Base-by-base conservation (phyloP, 2,888 invertebrate species). In the Chloroclystis v-ata region DNA sequence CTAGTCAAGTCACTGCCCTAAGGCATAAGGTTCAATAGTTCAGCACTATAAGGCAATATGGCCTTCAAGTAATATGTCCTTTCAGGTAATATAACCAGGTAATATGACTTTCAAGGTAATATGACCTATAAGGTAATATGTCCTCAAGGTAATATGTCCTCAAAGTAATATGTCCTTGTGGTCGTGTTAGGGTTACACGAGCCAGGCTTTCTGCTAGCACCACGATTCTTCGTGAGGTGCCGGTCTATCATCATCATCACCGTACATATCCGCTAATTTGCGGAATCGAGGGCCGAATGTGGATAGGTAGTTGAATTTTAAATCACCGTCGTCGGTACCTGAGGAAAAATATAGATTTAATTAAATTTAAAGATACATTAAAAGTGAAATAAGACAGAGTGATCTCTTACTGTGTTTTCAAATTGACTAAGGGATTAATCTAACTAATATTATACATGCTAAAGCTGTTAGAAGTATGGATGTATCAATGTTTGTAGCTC, bases 251-350 rank as follows among this genome's bases (percentile, higher is more conserved):
- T 95, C 95, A 62, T 95, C 95, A 71, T 96, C 96, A n/a, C 96
- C 96, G 70, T 97, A 97, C 96, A 97, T 96, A 69, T 97, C 96
- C 38, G 97, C 97, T 59, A 97, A 83, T 68, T 97, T 97, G 62
- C 96, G 92, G 91, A 98, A 98, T 56, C 97, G 91, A n/a, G 97
- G 97, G 37, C 98, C 98, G 82, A 97, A 98, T 75, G 95, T 95
- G 33, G 96, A 95, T 63, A 98, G 87, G 75, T 97, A 97, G 83
- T 97, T 97, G 87, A 97, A 98, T 77, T 96, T 96, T 63, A 96
- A 90, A 83, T 97, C 97, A 52, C 95, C 96, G 69, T 97, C 97
- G 75, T 96, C 96, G 52, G 95, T 95, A 70, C 93, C 93, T 91
- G 2, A 12, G 13, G 10, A 42, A 25, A n/a, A n/a, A n/a, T n/a